phyloP scores from a whole-genome alignment of 2,797 vertebrate genomes.

The Rhincodon typus region DNA sequence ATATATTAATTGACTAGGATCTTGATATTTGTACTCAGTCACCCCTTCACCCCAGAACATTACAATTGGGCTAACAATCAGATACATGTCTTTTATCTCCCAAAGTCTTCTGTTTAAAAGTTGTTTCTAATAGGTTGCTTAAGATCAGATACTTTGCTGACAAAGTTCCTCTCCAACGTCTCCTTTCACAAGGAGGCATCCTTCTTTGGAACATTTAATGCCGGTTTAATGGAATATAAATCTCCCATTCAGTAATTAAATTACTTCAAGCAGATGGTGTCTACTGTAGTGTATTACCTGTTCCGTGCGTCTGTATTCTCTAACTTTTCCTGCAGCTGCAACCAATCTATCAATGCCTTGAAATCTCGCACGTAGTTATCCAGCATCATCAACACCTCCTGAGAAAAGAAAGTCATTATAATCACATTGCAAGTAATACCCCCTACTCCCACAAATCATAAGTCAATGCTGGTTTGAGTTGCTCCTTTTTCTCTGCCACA shows the following conservation, averaged over 20 bases:
- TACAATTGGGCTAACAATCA: neutral
- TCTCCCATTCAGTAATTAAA: neutral
- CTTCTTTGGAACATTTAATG: neutral
- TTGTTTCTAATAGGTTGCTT: neutral
- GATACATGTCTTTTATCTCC: no score
- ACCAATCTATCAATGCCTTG: constrained; percentile 97
- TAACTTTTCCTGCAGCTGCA: constrained; percentile 95
- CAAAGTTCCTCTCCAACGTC: neutral
- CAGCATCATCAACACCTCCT: constrained; percentile 98
- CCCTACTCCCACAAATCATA: neutral
- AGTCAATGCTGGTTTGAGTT: neutral
- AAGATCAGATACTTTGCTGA: neutral
- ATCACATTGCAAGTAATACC: neutral
- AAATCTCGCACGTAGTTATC: constrained; percentile 98
- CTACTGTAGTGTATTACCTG: constrained; percentile 64
- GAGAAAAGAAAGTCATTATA: constrained; percentile 33
- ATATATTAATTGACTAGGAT: neutral
- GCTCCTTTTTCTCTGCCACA: no score
- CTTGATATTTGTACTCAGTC: neutral
- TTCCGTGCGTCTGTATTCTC: constrained; percentile 97
- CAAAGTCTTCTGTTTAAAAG: neutral
- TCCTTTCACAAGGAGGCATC: neutral
- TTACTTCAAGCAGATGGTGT: neutral
- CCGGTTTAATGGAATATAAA: no score
- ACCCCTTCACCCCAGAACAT: neutral